Evolutionary conservation across 2,888 invertebrate genomes (phyloP).

Genomic region (Drosophila picticornis): DNA sequence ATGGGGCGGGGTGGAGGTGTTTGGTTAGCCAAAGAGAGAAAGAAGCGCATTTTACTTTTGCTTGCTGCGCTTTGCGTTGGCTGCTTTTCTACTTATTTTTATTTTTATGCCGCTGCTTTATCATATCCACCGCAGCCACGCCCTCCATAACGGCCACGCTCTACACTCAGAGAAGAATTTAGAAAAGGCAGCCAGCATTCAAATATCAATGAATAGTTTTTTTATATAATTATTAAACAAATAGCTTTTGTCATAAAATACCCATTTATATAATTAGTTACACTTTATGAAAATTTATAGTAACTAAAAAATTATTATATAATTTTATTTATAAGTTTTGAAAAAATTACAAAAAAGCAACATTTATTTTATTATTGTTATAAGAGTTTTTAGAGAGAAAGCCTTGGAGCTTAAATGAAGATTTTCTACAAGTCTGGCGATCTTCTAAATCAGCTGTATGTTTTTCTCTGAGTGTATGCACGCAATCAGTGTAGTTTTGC

Average conservation of each 20-base stretch:
- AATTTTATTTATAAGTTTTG: not conserved
- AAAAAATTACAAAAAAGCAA: rapidly evolving
- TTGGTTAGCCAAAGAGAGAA: slow-evolving; percentile 2
- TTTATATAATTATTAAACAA: not conserved
- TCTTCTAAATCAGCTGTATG: not conserved
- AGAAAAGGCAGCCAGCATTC: not conserved
- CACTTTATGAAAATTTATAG: too few relatives aligned
- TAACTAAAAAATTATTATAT: not conserved
- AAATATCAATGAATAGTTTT: not conserved
- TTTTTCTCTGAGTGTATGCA: slow-evolving; percentile 4
- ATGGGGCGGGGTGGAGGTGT: not conserved
- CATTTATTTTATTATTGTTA: not conserved
- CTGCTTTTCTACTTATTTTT: slow-evolving; percentile 75
- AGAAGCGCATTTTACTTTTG: slow-evolving; percentile 58
- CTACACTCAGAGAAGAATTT: not conserved
- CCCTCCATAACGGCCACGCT: slow-evolving; percentile 20
- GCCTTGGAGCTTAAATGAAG: not conserved
- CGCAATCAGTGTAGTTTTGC: slow-evolving; percentile 79
- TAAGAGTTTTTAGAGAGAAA: not conserved
- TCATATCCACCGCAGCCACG: slow-evolving; percentile 63
- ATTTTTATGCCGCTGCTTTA: slow-evolving; percentile 76
- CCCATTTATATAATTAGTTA: not conserved
- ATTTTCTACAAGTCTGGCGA: too few relatives aligned
- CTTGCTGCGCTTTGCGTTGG: slow-evolving; percentile 48
- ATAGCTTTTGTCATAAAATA: not conserved